A percentile compares a stretch with the other conserved stretches of the same genome.
These are phyloP conservation scores for Dynastes maya DNA, from an alignment of 2,888 invertebrate species.

Conservation along the genomic window DNA sequence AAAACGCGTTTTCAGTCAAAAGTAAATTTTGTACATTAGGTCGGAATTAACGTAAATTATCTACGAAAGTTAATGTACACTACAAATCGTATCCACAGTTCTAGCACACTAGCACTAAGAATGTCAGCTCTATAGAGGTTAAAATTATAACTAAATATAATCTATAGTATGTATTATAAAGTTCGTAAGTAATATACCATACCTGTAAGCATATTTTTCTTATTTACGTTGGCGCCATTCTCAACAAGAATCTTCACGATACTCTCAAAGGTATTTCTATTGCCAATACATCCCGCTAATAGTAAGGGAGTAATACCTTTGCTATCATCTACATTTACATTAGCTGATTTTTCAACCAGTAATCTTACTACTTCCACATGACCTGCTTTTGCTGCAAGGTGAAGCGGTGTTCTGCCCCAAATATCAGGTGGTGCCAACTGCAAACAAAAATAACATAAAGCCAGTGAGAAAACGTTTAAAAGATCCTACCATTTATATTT, in stretches of 20 bases:
- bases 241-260: conserved; percentile 65
- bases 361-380: conserved; percentile 64
- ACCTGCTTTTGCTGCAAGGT: conserved; percentile 67
- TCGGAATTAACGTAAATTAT: too few species aligned
- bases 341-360: conserved; percentile 63
- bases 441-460: conserved; percentile 36
- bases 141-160: too few species aligned
- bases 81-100: too few species aligned
- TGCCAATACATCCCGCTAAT: conserved; percentile 65
- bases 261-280: conserved; percentile 62
- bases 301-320: conserved; percentile 67
- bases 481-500: too few species aligned
- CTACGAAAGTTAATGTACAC: too few species aligned
- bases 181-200: neutral
- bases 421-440: conserved; percentile 66
- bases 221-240: conserved; percentile 62
- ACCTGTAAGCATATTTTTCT: conserved; percentile 52
- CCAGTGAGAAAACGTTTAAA: neutral
- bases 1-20: too few species aligned
- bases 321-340: conserved; percentile 66
- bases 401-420: conserved; percentile 67
- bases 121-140: too few species aligned
- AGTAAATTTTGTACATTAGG: too few species aligned
- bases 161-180: too few species aligned
- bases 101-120: too few species aligned